Evolutionary conservation across 2,797 vertebrate species (phyloP), one percentile per base, ranked within the genome.

Genomic region (Crocidura indochinensis): DNA sequence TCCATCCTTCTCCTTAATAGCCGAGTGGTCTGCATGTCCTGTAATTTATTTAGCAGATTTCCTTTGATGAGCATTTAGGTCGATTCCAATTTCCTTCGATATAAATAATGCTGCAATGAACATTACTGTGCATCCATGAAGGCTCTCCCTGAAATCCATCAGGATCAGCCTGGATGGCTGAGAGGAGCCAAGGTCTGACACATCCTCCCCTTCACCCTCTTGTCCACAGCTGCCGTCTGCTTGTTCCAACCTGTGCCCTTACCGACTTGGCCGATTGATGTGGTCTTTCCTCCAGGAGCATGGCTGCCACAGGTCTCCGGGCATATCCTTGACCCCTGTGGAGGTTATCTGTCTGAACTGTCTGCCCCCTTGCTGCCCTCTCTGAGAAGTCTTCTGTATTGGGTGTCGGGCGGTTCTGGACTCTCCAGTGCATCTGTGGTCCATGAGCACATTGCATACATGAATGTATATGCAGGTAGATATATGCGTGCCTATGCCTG

Each of bases 61-160:
- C 94, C 90, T 94, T 79, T 92, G 95, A 96, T 93, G 95, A 91
- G 80, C 94, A 88, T 69, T 88, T 47, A 74, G 93, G 88, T 96
- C 94, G 94, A 96, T 95, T 96, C 94, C 91, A 94, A 96, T 95
- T 96, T 92, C 92, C 93, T 95, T 77, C 90, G 62, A 95, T 92
- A 95, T 95, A 96, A 96, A 95, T 94, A 96, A 95, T 96, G 96
- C 77, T 47, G 94, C 90, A 93, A 94, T 88, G 93, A 95, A 94
- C 93, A 82, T 91, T 80, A 86, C 46, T 62, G 83, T 71, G 80
- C 71, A 72, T 67, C 60, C 82, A 65, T 93, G 80, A 46, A 67
- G 91, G 80, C 90, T 84, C 47, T 51, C 76, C 65, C 27, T 77
- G 71, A 83, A 91, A 72, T 64, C 69, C 2, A 31, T 73, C 83